phyloP scores from a whole-genome alignment of 2,888 invertebrate species.

The Anoncus sp. region DNA sequence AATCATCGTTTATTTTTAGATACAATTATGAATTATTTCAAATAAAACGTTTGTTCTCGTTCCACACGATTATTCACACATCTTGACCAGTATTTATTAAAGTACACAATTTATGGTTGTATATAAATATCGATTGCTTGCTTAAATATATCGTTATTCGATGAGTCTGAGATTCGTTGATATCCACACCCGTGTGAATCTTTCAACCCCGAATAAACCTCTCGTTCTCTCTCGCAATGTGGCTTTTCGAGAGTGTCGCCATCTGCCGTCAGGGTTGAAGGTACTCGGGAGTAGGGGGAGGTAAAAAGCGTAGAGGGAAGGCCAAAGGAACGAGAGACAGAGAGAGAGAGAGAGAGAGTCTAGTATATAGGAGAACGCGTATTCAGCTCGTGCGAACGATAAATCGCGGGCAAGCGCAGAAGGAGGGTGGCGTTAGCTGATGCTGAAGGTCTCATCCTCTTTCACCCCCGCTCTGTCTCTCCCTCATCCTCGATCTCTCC shows the following conservation, averaged over 20 bases:
- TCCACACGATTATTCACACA: no score
- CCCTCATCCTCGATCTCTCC: not conserved
- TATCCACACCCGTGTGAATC: slow-evolving; percentile 44
- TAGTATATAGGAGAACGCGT: slow-evolving; percentile 30
- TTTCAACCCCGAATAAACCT: slow-evolving; percentile 47
- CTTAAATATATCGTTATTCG: slow-evolving; percentile 4
- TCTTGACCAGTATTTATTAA: no score
- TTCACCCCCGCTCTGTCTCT: slow-evolving; percentile 10
- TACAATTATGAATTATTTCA: no score
- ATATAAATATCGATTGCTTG: slow-evolving; percentile 6
- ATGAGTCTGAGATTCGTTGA: slow-evolving; percentile 26
- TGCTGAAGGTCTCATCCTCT: slow-evolving; percentile 41
- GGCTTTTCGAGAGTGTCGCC: slow-evolving; percentile 67
- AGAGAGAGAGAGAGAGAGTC: slow-evolving; percentile 48
- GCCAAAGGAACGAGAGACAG: slow-evolving; percentile 41
- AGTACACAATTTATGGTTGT: no score
- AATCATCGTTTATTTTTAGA: no score
- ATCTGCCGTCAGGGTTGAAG: slow-evolving; percentile 66
- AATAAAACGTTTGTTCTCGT: no score
- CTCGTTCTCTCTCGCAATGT: slow-evolving; percentile 28
- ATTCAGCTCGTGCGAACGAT: slow-evolving; percentile 64
- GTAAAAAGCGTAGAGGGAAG: slow-evolving; percentile 42
- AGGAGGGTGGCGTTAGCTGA: slow-evolving; percentile 58
- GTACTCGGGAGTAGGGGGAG: no score
- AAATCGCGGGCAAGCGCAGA: slow-evolving; percentile 67